A percentile compares a stretch with the other conserved stretches of the same genome.
These are phyloP conservation scores for Lepidocolaptes lacrymiger DNA, from an alignment of 2,797 vertebrate genomes.

Conservation along the genomic window DNA sequence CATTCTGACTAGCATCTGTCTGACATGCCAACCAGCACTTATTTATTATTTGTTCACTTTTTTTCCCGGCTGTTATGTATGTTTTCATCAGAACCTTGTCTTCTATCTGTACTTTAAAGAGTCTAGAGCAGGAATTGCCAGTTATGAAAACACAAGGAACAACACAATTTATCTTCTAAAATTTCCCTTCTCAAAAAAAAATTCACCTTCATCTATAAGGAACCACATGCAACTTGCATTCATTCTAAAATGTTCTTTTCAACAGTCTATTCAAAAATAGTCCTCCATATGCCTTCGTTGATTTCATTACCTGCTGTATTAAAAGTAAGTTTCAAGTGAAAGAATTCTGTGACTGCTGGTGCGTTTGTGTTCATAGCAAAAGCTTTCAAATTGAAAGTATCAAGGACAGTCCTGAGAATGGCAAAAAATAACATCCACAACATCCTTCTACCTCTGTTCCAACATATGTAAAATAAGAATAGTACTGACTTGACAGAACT, in stretches of 20 bases:
- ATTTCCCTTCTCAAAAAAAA: background rate
- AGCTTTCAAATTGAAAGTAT: background rate
- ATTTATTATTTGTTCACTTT: background rate
- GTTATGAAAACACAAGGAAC: background rate
- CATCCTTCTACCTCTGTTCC: background rate
- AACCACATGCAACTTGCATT: background rate
- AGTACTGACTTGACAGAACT: background rate
- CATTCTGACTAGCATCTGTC: background rate
- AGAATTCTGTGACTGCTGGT: background rate
- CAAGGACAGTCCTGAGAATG: background rate
- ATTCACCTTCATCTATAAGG: background rate
- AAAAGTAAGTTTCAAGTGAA: background rate
- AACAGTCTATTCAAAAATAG: background rate
- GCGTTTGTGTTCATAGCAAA: background rate
- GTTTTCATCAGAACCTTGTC: background rate
- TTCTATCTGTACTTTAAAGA: background rate
- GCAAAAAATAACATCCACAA: background rate
- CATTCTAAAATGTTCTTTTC: background rate
- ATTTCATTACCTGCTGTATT: background rate
- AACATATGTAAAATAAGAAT: background rate
- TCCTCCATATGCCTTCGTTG: background rate
- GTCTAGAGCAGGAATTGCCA: background rate
- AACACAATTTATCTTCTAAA: background rate
- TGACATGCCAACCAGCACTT: background rate
- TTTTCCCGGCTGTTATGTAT: fast-evolving